Percentiles rank a stretch among this genome's conserved stretches.
These are phyloP conservation scores for Dynastes maya DNA, from an alignment of 2,888 invertebrate genomes.

Conservation along the genomic window DNA sequence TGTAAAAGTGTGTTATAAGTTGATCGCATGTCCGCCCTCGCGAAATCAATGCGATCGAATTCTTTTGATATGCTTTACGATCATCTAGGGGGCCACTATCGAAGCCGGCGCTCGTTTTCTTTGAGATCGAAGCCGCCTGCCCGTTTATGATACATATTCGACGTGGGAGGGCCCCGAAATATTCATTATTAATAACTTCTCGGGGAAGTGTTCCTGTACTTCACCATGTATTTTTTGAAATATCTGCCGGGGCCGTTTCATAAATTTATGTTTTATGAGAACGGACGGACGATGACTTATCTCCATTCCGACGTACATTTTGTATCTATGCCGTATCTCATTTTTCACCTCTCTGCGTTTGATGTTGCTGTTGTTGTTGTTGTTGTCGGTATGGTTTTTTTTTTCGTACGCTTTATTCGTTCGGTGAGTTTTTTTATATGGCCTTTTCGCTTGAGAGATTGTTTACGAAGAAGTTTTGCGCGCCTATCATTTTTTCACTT, in stretches of 20 bases:
- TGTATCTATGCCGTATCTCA: constrained; percentile 47
- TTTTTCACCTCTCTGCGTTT: constrained; percentile 48
- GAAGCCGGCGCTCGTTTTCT: constrained; percentile 52
- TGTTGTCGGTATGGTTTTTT: constrained; percentile 20
- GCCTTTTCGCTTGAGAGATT: constrained; percentile 9
- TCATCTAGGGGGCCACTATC: constrained; percentile 37
- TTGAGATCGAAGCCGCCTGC: constrained; percentile 60
- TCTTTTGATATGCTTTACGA: constrained; percentile 20
- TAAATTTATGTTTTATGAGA: constrained; percentile 57
- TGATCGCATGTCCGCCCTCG: constrained; percentile 53
- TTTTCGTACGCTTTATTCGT: constrained; percentile 23
- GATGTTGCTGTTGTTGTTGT: constrained; percentile 37
- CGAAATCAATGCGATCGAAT: constrained; percentile 49
- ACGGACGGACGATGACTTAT: constrained; percentile 49
- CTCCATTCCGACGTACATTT: constrained; percentile 36
- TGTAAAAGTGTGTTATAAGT: constrained; percentile 12
- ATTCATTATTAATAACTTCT: constrained; percentile 61
- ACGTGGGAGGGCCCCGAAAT: constrained; percentile 68
- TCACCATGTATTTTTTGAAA: constrained; percentile 57
- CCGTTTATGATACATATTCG: constrained; percentile 65
- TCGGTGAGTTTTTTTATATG: not conserved
- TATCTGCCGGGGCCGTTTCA: constrained; percentile 55
- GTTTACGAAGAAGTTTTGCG: constrained; percentile 36
- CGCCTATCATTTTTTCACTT: constrained; percentile 31
- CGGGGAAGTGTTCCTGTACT: constrained; percentile 58